Base-by-base conservation (phyloP, 2,797 vertebrate genomes). In the Arrhamphus sclerolepis region DNA sequence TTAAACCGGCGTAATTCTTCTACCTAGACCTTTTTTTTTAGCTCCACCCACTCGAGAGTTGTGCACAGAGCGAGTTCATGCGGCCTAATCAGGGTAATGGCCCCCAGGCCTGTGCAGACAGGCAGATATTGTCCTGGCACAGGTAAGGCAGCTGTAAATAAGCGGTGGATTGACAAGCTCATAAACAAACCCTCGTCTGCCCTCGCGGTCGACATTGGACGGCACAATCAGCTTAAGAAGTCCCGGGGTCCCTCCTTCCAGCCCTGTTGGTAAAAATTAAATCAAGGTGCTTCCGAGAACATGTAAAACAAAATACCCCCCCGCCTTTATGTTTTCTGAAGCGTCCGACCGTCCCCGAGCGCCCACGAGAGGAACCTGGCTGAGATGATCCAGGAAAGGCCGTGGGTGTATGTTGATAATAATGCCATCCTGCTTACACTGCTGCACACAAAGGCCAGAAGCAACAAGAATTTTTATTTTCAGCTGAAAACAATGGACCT, bases 221-320 rank as follows among this genome's bases (percentile, higher is more conserved):
- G 31, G 77, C 80, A 89, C 87, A 90, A 94, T 94, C 83, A 81
- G 88, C 87, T 80, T 87, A 89, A 89, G 85, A 76, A 82, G 84
- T 66, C 77, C 64, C 85, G 6, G 5, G 53, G 70, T 86, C 79
- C 89, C 93, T 93, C 93, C 93, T 93, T 92, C 92, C 89, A 90
- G 89, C 84, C 84, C 87, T 78, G 90, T 80, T 82, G 22, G 63
- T 72, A 92, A 87, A 93, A 95, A 96, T 94, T 87, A 90, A 96
- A 93, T 93, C 88, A 92, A 93, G 91, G 92, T 93, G 90, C 92
- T 96, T 96, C 94, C 94, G 91, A 95, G 94, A 97, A 97, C 87
- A 92, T 82, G 84, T 86, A 43, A 18, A 11, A 10, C 19, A 46
- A 46, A 21, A 21, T 21, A 8, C 11, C 11, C 10, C 42, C 3